phyloP scores from a whole-genome alignment of 2,888 invertebrate species.

The Drosophila mulleri region DNA sequence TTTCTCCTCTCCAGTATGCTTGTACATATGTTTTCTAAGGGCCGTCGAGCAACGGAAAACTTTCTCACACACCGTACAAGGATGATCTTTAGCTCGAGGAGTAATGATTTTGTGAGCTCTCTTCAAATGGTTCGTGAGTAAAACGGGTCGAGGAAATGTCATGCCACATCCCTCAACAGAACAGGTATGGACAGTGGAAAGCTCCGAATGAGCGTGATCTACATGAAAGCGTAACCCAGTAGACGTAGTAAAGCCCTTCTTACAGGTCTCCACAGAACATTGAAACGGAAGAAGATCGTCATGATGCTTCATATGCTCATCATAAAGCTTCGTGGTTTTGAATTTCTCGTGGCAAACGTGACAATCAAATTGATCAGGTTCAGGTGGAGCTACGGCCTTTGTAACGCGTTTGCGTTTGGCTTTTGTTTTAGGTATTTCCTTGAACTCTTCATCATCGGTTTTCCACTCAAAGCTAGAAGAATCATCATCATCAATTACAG shows the following conservation, averaged over 20 bases:
- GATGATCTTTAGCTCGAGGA: constrained; percentile 67
- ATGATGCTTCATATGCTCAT: constrained; percentile 82
- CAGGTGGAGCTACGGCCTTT: constrained; percentile 32
- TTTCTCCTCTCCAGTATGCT: constrained; percentile 82
- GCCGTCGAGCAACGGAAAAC: constrained; percentile 82
- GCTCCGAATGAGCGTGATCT: constrained; percentile 80
- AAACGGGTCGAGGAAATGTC: constrained; percentile 72
- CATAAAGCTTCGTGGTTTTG: constrained; percentile 72
- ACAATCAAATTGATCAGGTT: constrained; percentile 68
- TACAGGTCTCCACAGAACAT: constrained; percentile 75
- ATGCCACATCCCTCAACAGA: constrained; percentile 78
- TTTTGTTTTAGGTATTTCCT: constrained; percentile 31
- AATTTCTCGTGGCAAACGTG: constrained; percentile 81
- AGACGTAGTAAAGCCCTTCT: constrained; percentile 79
- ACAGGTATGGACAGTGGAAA: constrained; percentile 70
- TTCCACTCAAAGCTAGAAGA: constrained; percentile 50
- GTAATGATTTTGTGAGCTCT: constrained; percentile 71
- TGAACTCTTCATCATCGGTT: constrained; percentile 25
- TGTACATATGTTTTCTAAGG: constrained; percentile 82
- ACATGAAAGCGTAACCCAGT: constrained; percentile 76
- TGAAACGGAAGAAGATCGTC: constrained; percentile 81
- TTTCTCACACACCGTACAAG: constrained; percentile 82
- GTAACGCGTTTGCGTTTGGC: constrained; percentile 25
- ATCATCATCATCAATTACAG: constrained; percentile 33
- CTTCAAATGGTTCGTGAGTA: constrained; percentile 77